These are phyloP conservation scores for Oncorhynchus nerka DNA, from an alignment of 2,113 vertebrate genomes.

Conservation along the genomic window DNA sequence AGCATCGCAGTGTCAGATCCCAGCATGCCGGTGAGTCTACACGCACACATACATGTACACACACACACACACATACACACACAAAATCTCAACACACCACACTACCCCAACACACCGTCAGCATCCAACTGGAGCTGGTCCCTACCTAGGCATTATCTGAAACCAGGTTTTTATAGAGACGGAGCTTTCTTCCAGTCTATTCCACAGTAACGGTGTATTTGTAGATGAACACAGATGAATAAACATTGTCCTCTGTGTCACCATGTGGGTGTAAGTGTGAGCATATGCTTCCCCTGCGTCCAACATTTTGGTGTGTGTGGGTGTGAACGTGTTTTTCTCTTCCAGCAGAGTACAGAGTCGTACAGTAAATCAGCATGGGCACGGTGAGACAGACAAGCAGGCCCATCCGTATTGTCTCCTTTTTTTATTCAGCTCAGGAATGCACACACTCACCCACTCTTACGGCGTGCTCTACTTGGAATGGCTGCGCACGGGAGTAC, in stretches of 20 bases:
- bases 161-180: too few relatives aligned
- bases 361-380: background rate
- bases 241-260: background rate
- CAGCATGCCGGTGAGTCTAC: conserved; percentile 80
- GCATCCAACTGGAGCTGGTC: background rate
- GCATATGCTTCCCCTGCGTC: background rate
- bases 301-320: conserved; percentile 32
- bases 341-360: too few relatives aligned
- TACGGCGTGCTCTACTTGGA: background rate
- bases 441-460: background rate
- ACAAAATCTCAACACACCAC: conserved; percentile 12
- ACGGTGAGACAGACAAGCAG: background rate
- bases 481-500: too few relatives aligned
- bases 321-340: conserved; percentile 3
- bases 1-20: conserved; percentile 95
- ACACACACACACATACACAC: conserved; percentile 2
- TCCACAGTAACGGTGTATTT: background rate
- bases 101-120: background rate
- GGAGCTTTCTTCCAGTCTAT: background rate
- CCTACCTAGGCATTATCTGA: too few relatives aligned
- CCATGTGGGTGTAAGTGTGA: conserved; percentile 11
- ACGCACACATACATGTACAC: background rate
- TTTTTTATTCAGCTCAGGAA: background rate
- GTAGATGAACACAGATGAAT: background rate
- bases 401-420: background rate